Base-by-base conservation (phyloP, 2,797 vertebrate genomes). In the Serranus cabrilla region DNA sequence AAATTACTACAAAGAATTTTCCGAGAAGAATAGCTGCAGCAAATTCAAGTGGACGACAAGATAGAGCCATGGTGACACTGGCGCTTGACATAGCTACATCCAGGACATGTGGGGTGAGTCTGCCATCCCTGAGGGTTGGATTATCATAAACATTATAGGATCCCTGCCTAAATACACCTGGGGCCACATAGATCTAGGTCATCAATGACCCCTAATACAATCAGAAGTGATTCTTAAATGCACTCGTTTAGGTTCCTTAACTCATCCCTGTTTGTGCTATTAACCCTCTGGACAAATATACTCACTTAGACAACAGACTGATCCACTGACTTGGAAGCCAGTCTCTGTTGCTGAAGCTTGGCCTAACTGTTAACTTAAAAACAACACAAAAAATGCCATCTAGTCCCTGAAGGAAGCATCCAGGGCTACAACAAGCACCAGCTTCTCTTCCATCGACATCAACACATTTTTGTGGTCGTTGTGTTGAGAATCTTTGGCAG, bases 331-430 rank as follows among this genome's bases (percentile, higher is more conserved):
- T 54, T 17, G 16, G 20, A n/a, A 52, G 21, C 16, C 37, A 27
- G n/a, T 18, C 34, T 40, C 47, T 64, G 34, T 34, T 64, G 62
- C n/a, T n/a, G 66, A 39, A 25, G 43, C 27, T 37, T 37, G 14
- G n/a, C 10, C 27, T 21, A 23, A 46, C 10, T 37, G 10, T 56
- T 47, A 12, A 18, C 21, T 13, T 25, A 37, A 68, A 49, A 68
- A 55, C 45, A 5, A 57, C 47, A 18, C 11, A 9, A 57, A 27
- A 68, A 37, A 68, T 47, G 42, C 10, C 43, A 68, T 47, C 20
- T 21, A 45, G n/a, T 39, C 43, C 42, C 65, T 17, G 13, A 20
- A 25, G n/a, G 65, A 17, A 37, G 52, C 1, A 0, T 23, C 13
- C n/a, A 39, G 31, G 16, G 17, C 31, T 10, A 18, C 7, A 56